phyloP scores from a whole-genome alignment of 2,888 invertebrate genomes.

The Lasius platythorax region DNA sequence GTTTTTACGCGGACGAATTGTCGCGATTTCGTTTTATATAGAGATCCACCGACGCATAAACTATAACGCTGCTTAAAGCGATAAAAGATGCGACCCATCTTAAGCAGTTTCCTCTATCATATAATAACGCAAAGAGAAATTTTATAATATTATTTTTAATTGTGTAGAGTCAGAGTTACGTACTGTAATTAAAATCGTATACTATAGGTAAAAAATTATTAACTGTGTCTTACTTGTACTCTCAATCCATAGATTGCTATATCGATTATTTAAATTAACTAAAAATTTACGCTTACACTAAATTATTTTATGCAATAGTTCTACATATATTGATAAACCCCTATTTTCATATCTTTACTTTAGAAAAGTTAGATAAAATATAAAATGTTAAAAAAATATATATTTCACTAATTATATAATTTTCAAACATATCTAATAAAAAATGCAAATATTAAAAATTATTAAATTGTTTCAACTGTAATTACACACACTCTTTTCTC shows the following conservation, averaged over 20 bases:
- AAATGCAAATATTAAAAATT: constrained; percentile 14
- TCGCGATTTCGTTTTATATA: background rate
- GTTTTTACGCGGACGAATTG: background rate
- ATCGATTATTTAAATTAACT: background rate
- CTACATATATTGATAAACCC: background rate
- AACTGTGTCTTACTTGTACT: background rate
- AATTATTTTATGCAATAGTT: background rate
- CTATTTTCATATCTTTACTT: background rate
- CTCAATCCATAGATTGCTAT: background rate
- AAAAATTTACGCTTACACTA: background rate
- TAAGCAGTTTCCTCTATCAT: background rate
- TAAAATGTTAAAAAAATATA: background rate
- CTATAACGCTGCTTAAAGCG: background rate
- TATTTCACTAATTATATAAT: background rate
- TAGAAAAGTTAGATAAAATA: background rate
- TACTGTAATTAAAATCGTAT: background rate
- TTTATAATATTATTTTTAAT: constrained; percentile 9
- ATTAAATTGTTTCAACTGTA: background rate
- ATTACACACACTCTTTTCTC: background rate
- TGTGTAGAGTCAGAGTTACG: background rate
- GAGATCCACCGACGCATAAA: background rate
- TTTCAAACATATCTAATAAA: background rate
- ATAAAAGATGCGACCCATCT: background rate
- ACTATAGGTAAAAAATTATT: background rate
- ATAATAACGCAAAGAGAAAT: background rate